Base-by-base conservation (phyloP, 2,888 invertebrate genomes). In the Byasa hedistus region DNA sequence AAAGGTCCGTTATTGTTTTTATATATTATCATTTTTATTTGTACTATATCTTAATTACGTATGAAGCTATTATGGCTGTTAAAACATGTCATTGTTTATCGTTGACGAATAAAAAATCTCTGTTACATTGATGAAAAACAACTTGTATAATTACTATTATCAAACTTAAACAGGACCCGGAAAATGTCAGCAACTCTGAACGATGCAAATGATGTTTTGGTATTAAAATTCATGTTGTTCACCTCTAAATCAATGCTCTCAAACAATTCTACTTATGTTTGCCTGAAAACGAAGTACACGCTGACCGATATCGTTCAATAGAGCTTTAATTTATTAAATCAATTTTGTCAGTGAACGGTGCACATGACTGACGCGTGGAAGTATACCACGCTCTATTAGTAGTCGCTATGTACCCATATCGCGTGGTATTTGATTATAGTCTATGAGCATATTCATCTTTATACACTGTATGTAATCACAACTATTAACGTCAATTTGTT, bases 191-290 rank as follows among this genome's bases (percentile, higher is more conserved):
- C 32, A 36, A 7, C 32, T 4, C 4, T 36, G 44, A 15, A 44
- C 44, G 4, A 15, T 44, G 44, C 19, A 19, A 44, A 44, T 44
- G 17, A 23, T 36, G 8, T 15, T 58, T 2, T 57, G 36, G 2
- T 5, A 15, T 17, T 48, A 10, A 10, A 52, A 52, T 21, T 52
- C 21, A 7, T 65, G 63, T 68, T 57, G 66, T 68, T 69, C 61
- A 67, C 69, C 67, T 70, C 64, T 64, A 66, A 70, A 71, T 58
- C 44, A 57, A 55, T 64, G 61, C 56, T 69, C 54, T 17, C 32
- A 27, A 64, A 59, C 56, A 48, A 56, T 63, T 61, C 52, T 51
- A 56, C 24, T 57, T 51, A 60, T 5, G 39, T 62, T 58, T 58
- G 36, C 39, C 55, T 27, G 51, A 59, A 21, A 44, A 60, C 61